Conservation (phyloP, 1,140 invertebrate species). For the Lithobius niger region DNA sequence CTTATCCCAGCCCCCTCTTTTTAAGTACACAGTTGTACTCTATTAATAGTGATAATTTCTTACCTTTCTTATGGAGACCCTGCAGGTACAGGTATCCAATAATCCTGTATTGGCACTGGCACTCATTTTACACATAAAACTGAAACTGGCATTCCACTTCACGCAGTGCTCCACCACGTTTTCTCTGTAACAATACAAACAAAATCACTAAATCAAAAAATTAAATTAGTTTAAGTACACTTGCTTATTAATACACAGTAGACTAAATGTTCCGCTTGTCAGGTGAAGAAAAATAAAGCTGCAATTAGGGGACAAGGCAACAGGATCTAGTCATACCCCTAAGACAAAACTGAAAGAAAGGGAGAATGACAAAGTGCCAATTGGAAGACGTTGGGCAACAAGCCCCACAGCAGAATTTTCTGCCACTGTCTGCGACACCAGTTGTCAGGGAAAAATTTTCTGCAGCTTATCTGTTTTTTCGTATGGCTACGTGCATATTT, state of each 20-base stretch:
- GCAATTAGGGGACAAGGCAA: neutral
- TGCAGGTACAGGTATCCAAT: conserved; percentile 75
- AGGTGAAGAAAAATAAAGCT: neutral
- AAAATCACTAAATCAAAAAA: conserved; percentile 10
- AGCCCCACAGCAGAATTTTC: too few species aligned
- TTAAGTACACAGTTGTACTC: too few species aligned
- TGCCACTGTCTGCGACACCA: too few species aligned
- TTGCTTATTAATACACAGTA: conserved; percentile 2
- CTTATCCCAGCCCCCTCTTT: too few species aligned
- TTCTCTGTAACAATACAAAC: conserved; percentile 48
- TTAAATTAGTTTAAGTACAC: neutral
- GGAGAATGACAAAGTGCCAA: neutral
- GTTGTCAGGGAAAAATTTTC: too few species aligned
- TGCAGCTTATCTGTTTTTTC: too few species aligned
- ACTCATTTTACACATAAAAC: conserved; percentile 92
- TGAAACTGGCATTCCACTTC: conserved; percentile 76
- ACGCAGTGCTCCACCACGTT: conserved; percentile 87
- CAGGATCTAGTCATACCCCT: neutral
- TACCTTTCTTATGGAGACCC: conserved; percentile 91
- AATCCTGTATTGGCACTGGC: conserved; percentile 87
- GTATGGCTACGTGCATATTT: too few species aligned
- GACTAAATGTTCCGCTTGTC: conserved; percentile 1
- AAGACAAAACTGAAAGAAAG: neutral
- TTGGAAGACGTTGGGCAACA: too few species aligned
- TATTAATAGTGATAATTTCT: too few species aligned